Conservation (phyloP, 2,113 vertebrate species). For the Alces alces region DNA sequence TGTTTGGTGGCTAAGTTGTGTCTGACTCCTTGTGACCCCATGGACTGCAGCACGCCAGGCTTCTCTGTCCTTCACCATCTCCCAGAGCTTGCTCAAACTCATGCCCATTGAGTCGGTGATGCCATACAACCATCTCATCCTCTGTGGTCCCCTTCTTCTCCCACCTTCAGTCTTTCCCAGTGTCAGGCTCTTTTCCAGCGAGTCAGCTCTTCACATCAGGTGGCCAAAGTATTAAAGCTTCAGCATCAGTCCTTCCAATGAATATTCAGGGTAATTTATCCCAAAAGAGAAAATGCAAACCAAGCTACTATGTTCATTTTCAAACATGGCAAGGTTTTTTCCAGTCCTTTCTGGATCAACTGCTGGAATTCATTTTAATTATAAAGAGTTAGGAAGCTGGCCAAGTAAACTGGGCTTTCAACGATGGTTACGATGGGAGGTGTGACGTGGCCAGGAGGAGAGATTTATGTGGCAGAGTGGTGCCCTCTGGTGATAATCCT, state of each 20-base stretch:
- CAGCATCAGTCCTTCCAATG: neutral
- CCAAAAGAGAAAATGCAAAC: neutral
- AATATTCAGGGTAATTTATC: neutral
- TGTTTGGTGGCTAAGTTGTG: neutral
- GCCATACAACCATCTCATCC: neutral
- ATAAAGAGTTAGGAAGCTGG: neutral
- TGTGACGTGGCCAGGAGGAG: rapidly evolving
- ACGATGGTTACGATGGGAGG: no score
- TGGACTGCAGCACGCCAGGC: neutral
- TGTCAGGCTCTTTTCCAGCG: neutral
- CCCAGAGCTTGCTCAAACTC: neutral
- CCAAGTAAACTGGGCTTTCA: neutral
- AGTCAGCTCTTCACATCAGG: neutral
- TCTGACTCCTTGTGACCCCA: neutral
- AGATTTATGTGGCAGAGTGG: neutral
- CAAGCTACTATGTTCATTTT: neutral
- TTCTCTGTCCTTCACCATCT: neutral
- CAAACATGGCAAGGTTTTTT: neutral
- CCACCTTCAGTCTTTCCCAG: neutral
- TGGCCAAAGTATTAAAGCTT: neutral
- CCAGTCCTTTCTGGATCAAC: neutral
- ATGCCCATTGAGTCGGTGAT: neutral
- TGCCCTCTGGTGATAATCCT: neutral
- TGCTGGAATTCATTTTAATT: neutral
- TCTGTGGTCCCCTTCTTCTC: neutral